Base-by-base conservation (phyloP, 2,113 vertebrate genomes). In the Crotalus helleri region DNA sequence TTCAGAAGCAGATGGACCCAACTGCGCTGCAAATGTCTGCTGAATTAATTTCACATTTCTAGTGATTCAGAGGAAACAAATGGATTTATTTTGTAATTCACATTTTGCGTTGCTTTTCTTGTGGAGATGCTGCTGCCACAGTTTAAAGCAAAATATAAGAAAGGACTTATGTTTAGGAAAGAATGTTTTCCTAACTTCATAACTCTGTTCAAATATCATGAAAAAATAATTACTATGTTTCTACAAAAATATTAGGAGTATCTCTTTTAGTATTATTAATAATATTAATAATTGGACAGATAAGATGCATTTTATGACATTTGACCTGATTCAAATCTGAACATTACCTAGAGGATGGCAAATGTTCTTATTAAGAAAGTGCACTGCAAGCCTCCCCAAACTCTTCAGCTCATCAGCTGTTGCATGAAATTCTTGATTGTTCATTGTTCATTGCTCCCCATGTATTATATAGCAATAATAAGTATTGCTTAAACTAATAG, bases 101-200 rank as follows among this genome's bases (percentile, higher is more conserved):
- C 4, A 29, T 54, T 88, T 74, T 92, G 51, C n/a, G 29, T 92
- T 87, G 64, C n/a, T 92, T 44, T 74, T 92, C 26, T 88, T 88
- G 26, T n/a, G 9, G 21, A 90, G 44, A 92, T 33, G 23, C 87
- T 86, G 11, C 6, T 69, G 39, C 4, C 55, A 87, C 85, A 51
- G 5, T 92, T 88, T 92, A 74, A 89, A 46, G 24, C 54, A 58
- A 81, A 26, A 57, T 58, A n/a, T 53, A 44, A 87, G 57, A 92
- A 64, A 92, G 33, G 21, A 55, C 15, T 57, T 64, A 59, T 9
- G 58, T 24, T 59, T 39, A 69, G 24, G 54, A 54, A 88, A 81
- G 24, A 61, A 61, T 5, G 24, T 26, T 61, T 26, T n/a, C 29
- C 29, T n/a, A n/a, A 54, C 10, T 15, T 69, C 64, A 58, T 46